phyloP scores from a whole-genome alignment of 2,797 vertebrate species.

The Danio kyathit region DNA sequence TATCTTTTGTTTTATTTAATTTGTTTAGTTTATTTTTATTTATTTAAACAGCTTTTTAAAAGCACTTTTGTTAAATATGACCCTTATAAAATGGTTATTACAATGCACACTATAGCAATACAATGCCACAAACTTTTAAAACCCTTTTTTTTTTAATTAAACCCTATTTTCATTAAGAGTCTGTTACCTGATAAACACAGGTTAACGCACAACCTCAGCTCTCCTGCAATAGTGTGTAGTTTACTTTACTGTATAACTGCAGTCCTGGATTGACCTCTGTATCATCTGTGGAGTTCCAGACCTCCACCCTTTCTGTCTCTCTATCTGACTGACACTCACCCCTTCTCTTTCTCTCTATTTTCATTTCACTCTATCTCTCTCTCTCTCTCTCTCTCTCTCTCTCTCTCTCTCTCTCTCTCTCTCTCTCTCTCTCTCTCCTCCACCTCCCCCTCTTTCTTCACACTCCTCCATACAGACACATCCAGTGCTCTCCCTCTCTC shows the following conservation, averaged over 20 bases:
- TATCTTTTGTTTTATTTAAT: no score
- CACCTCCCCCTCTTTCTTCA: conserved; percentile 38
- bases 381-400: conserved; percentile 66
- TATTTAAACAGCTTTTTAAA: no score
- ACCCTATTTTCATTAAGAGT: neutral
- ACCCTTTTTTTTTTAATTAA: neutral
- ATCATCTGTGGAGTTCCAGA: conserved; percentile 46
- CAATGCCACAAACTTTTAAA: neutral
- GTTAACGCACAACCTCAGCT: no score
- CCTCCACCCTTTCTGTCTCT: conserved; percentile 16
- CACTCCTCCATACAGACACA: conserved; percentile 26
- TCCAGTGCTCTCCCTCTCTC: conserved; percentile 13
- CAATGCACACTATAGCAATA: neutral
- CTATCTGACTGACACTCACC: neutral
- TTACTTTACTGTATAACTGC: neutral
- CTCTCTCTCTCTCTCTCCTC: conserved; percentile 60
- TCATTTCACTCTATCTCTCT: conserved; percentile 4
- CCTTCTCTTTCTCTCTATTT: neutral
- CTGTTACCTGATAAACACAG: neutral
- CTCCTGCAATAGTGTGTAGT: neutral
- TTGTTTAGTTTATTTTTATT: no score
- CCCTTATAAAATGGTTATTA: neutral
- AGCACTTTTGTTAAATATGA: neutral
- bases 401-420: neutral
- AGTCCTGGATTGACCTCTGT: conserved; percentile 22